A percentile compares a stretch with the other conserved stretches of the same genome.
Evolutionary conservation across 2,113 vertebrate species (phyloP).

Genomic region (Phaetusa simplex): DNA sequence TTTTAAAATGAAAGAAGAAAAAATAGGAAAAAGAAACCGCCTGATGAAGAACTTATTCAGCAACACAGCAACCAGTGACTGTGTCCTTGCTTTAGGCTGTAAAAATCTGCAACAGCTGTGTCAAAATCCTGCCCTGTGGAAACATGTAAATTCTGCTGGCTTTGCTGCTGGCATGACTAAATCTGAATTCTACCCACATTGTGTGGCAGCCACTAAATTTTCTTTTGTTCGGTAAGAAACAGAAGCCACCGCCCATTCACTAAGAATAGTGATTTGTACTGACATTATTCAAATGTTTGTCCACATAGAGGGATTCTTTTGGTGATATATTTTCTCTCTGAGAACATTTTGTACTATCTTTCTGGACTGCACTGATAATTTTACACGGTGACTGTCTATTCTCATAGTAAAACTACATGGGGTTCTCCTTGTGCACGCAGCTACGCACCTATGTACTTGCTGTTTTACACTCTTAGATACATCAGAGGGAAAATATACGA

Average conservation of each 20-base stretch:
- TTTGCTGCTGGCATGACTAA: background rate
- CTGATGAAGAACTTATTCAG: background rate
- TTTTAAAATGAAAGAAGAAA: background rate
- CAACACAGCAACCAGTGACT: background rate
- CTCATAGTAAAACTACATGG: background rate
- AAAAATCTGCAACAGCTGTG: background rate
- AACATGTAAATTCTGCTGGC: background rate
- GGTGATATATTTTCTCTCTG: background rate
- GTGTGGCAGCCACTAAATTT: background rate
- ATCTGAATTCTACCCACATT: background rate
- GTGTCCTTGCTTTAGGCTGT: background rate
- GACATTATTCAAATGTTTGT: background rate
- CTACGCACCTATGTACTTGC: background rate
- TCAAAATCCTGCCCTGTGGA: background rate
- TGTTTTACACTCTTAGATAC: background rate
- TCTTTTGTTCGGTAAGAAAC: background rate
- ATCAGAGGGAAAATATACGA: background rate
- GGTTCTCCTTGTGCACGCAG: background rate
- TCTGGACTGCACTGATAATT: background rate
- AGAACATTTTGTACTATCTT: background rate
- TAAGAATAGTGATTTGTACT: background rate
- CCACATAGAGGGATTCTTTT: background rate
- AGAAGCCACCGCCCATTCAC: background rate
- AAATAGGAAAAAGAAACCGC: rapidly evolving
- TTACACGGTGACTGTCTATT: background rate